phyloP scores from a whole-genome alignment of 2,113 vertebrate genomes.

The Callospermophilus lateralis region DNA sequence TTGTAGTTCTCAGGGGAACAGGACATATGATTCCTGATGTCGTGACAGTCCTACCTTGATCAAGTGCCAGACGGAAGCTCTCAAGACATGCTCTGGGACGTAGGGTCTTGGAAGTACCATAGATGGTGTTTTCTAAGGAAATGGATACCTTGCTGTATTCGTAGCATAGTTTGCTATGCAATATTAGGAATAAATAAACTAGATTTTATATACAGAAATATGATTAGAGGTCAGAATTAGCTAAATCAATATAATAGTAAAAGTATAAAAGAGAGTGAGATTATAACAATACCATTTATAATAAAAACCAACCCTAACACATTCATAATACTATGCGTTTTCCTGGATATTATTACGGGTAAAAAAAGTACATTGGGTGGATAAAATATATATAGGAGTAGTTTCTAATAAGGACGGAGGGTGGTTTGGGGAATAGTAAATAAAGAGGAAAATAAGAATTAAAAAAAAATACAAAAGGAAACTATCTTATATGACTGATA shows the following conservation, averaged over 20 bases:
- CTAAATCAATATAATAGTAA: constrained; percentile 17
- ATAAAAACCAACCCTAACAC: background rate
- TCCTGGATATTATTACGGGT: constrained; percentile 20
- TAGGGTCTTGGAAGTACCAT: background rate
- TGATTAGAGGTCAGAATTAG: background rate
- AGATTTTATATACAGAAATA: constrained; percentile 32
- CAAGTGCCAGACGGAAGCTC: background rate
- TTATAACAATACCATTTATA: background rate
- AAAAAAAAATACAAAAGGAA: constrained; percentile 22
- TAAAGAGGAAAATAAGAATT: background rate
- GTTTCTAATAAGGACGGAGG: background rate
- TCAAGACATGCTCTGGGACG: background rate
- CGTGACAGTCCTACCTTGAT: background rate
- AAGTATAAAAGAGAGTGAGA: background rate
- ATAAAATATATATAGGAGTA: background rate
- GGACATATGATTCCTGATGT: background rate
- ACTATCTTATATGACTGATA: background rate
- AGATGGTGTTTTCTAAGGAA: background rate
- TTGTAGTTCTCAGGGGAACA: background rate
- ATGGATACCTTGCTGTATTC: background rate
- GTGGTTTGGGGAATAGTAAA: background rate
- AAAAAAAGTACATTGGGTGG: background rate
- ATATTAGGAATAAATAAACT: background rate
- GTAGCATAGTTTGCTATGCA: background rate
- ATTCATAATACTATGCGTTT: background rate